These are phyloP conservation scores for Hydraecia micacea DNA, from an alignment of 2,888 invertebrate species.

Conservation along the genomic window DNA sequence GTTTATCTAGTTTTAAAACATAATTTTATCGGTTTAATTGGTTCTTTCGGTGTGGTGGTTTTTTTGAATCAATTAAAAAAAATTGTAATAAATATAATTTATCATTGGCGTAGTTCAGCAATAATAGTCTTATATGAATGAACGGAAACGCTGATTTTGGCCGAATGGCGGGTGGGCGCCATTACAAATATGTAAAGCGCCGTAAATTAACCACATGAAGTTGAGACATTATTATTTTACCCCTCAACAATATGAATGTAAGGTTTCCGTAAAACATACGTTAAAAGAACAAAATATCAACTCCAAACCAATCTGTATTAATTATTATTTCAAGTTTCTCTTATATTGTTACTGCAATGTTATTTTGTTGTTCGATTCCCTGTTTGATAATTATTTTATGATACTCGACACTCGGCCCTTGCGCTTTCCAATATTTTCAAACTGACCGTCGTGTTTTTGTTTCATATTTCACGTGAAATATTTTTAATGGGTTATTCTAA, in stretches of 20 bases:
- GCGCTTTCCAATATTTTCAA: constrained; percentile 53
- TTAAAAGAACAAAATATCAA: background rate
- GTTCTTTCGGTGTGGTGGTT: background rate
- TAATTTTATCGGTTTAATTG: too few relatives aligned
- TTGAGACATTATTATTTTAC: too few relatives aligned
- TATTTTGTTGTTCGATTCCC: constrained; percentile 35
- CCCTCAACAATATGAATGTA: too few relatives aligned
- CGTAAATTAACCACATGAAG: too few relatives aligned
- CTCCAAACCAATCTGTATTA: constrained; percentile 17
- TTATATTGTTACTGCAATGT: constrained; percentile 43
- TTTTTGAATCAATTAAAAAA: background rate
- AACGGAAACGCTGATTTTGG: too few relatives aligned
- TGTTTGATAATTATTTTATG: constrained; percentile 46
- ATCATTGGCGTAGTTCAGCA: background rate
- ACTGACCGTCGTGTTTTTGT: constrained; percentile 46
- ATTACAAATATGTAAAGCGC: too few relatives aligned
- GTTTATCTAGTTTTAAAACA: background rate
- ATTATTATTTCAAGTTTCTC: constrained; percentile 29
- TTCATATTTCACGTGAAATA: constrained; percentile 50
- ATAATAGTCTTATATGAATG: background rate
- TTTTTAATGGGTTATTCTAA: constrained; percentile 58
- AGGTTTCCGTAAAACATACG: background rate
- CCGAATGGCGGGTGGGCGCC: too few relatives aligned
- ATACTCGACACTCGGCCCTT: constrained; percentile 35
- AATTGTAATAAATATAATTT: background rate